Conservation (phyloP, 2,888 invertebrate species). For the Furcula furcula region DNA sequence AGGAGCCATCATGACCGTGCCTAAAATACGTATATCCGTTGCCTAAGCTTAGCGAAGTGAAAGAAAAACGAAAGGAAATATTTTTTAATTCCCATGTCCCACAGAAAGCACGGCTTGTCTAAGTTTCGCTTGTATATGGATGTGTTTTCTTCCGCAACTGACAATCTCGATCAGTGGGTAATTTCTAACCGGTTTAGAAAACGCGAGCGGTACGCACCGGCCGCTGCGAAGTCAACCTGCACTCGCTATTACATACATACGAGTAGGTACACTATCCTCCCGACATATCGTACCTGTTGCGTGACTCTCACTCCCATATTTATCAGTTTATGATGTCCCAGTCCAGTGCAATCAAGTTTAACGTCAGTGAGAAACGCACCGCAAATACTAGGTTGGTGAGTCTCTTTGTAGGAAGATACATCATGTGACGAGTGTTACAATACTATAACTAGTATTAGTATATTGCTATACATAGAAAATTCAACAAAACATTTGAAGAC, state of each 20-base stretch:
- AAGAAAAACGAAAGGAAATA: no score
- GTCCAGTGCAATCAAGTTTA: constrained; percentile 33
- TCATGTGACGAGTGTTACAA: no score
- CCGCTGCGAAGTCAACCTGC: constrained; percentile 26
- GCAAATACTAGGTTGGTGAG: no score
- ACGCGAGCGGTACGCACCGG: constrained; percentile 52
- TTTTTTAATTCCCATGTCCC: constrained; percentile 12
- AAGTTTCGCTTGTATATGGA: constrained; percentile 57
- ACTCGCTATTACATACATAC: constrained; percentile 54
- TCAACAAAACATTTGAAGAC: no score
- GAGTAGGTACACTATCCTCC: constrained; percentile 21
- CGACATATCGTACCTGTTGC: constrained; percentile 28
- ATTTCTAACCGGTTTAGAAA: constrained; percentile 82
- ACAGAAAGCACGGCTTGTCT: constrained; percentile 61
- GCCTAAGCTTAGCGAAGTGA: neutral
- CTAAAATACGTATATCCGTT: no score
- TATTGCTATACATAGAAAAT: no score
- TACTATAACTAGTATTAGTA: no score
- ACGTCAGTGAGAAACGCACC: neutral
- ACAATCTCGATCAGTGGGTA: constrained; percentile 78
- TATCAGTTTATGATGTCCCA: constrained; percentile 35
- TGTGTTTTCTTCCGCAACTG: constrained; percentile 76
- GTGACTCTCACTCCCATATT: constrained; percentile 63
- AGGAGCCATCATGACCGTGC: no score
- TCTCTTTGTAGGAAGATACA: no score